Evolutionary conservation across 1,140 invertebrate species (phyloP), one percentile per base, ranked within the genome.

Genomic region (Platyscapa corneri): DNA sequence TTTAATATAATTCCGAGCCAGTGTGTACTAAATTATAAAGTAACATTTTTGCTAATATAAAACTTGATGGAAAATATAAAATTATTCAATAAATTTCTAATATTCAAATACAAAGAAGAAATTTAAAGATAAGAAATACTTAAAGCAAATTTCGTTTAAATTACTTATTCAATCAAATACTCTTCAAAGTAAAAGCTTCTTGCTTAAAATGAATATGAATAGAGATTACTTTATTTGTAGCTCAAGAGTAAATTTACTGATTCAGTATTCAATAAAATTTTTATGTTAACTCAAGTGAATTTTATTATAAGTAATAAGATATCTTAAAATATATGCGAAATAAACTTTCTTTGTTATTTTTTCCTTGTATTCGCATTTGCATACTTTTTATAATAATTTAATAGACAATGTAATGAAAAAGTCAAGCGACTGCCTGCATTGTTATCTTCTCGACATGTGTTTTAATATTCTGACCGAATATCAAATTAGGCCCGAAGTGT

Each of bases 141-240:
- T 77, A 32, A 30, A 32, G 46, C 16, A 77, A 20, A 53, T 77
- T 77, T 77, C 42, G 46, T 49, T 77, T 53, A 56, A 77, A 53
- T 77, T 77, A 77, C 46, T 32, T 46, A 77, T 56, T 53, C 75
- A 77, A 77, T 77, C 30, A 77, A 77, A 46, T 77, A 49, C n/a
- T 77, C 75, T 77, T 30, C 75, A 53, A 77, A 77, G 75, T 30
- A 77, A 53, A 77, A 77, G 75, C 75, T 77, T 77, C 75, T 77
- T 56, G 14, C 27, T 77, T 34, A 53, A 77, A 77, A 30, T 77
- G 75, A 56, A 77, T 77, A 53, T 53, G 16, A 53, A 77, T 77
- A 77, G 46, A 53, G 46, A 77, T 75, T 75, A 49, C 42, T 75
- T 75, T 75, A 75, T 75, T 75, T 49, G 39, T 46, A 75, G 8